Evolutionary conservation across 2,113 vertebrate genomes (phyloP).

Genomic region (Rhinichthys klamathensis): DNA sequence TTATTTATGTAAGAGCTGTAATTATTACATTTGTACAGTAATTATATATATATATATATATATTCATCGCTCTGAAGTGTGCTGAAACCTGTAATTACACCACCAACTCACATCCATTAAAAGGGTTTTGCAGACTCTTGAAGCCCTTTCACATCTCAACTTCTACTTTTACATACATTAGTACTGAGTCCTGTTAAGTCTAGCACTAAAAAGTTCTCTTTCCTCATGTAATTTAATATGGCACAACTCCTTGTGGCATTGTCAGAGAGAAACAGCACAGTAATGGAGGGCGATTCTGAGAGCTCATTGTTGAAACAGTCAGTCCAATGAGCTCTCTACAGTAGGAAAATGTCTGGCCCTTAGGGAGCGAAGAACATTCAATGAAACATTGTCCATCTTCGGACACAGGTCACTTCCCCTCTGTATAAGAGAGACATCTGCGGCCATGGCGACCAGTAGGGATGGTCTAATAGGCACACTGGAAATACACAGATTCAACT

Average conservation of each 20-base stretch:
- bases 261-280: conserved; percentile 51
- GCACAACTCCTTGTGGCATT: conserved; percentile 42
- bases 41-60: neutral
- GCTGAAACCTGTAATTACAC: conserved; percentile 7
- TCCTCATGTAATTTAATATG: conserved; percentile 54
- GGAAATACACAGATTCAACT: conserved; percentile 38
- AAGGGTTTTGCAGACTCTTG: conserved; percentile 17
- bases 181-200: conserved; percentile 9
- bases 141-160: conserved; percentile 13
- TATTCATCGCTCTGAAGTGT: neutral
- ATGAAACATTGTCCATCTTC: conserved; percentile 61
- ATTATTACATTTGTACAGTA: neutral
- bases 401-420: conserved; percentile 59
- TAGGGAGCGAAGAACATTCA: conserved; percentile 54
- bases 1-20: neutral
- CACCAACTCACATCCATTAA: conserved; percentile 1
- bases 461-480: conserved; percentile 43
- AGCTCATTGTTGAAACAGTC: conserved; percentile 63
- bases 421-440: conserved; percentile 52
- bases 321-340: conserved; percentile 55
- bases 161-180: conserved; percentile 30
- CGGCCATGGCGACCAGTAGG: conserved; percentile 45
- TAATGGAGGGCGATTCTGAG: conserved; percentile 55
- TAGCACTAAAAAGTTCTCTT: conserved; percentile 49
- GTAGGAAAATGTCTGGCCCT: conserved; percentile 62